Evolutionary conservation across 1,140 invertebrate genomes (phyloP).

Genomic region (Drosophila setifemur): DNA sequence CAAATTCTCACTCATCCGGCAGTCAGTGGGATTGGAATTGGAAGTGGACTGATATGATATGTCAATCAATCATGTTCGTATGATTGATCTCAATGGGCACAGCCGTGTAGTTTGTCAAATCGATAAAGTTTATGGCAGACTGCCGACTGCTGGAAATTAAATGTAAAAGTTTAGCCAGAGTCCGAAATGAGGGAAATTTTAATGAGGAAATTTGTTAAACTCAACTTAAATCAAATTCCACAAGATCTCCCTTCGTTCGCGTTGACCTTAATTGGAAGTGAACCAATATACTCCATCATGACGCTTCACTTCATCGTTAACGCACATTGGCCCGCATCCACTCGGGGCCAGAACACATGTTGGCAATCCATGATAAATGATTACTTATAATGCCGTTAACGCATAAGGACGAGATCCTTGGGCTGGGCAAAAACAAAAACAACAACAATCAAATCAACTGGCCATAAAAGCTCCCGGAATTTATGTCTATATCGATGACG

Average conservation of each 20-base stretch:
- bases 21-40: conserved; percentile 16
- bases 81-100: conserved; percentile 56
- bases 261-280: conserved; percentile 32
- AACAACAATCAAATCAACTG: conserved; percentile 56
- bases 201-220: conserved; percentile 4
- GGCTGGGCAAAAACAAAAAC: conserved; percentile 15
- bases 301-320: conserved; percentile 38
- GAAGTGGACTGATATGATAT: conserved; percentile 42
- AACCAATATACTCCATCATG: conserved; percentile 32
- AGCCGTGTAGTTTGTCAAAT: conserved; percentile 45
- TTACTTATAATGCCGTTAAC: conserved; percentile 57
- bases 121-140: conserved; percentile 18
- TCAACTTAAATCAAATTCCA: conserved; percentile 27
- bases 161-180: conserved; percentile 1
- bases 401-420: conserved; percentile 26
- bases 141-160: conserved; percentile 16
- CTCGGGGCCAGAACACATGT: conserved; percentile 67
- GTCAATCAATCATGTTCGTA: conserved; percentile 67
- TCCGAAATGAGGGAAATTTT: conserved; percentile 6
- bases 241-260: background rate
- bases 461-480: conserved; percentile 60
- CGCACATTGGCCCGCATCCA: conserved; percentile 41
- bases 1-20: conserved; percentile 51
- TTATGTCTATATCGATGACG: conserved; percentile 60
- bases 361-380: conserved; percentile 73